Conservation (phyloP, 2,113 vertebrate species). For the Trichechus manatus region DNA sequence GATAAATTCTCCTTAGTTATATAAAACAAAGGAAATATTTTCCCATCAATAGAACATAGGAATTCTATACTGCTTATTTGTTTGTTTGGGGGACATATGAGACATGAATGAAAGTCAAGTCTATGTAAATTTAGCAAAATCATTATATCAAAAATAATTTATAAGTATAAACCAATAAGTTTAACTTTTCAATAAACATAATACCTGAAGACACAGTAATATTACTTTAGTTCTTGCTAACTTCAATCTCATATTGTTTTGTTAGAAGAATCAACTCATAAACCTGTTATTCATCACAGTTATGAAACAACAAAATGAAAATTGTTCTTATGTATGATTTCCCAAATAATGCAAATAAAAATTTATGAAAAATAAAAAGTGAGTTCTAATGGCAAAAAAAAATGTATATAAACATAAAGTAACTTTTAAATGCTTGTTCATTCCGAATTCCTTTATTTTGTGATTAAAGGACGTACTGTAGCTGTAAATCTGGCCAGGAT, state of each 20-base stretch:
- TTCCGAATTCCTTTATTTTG: constrained; percentile 24
- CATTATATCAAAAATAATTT: constrained; percentile 8
- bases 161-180: not conserved
- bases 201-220: not conserved
- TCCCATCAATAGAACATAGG: not conserved
- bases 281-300: not conserved
- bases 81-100: not conserved
- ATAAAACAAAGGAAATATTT: constrained; percentile 51
- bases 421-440: not conserved
- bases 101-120: not conserved
- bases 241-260: not conserved
- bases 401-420: constrained; percentile 6
- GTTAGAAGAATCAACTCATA: not conserved
- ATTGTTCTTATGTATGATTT: not conserved
- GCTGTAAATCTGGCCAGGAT: not conserved
- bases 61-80: not conserved
- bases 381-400: not conserved
- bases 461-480: not conserved
- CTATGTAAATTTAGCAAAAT: not conserved
- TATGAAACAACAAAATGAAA: not conserved
- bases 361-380: constrained; percentile 27
- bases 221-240: not conserved
- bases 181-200: constrained; percentile 6
- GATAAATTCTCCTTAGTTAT: not conserved
- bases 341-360: not conserved